phyloP scores from a whole-genome alignment of 2,797 vertebrate species.

The Simalia tracyae region DNA sequence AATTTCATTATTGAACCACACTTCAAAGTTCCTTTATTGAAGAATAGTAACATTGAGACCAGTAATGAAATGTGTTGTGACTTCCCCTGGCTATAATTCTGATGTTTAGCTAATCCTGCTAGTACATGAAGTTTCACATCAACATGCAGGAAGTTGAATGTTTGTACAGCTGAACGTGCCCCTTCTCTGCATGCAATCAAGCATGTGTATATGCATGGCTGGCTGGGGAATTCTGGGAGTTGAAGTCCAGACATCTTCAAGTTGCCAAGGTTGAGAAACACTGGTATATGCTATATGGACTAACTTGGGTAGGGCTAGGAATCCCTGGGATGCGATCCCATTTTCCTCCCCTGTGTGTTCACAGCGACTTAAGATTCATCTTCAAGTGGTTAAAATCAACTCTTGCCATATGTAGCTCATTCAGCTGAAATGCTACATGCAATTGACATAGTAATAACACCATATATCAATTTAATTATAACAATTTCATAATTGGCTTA shows the following conservation, averaged over 20 bases:
- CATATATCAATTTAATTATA: not conserved
- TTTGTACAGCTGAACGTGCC: not conserved
- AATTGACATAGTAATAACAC: not conserved
- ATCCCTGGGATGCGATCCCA: not conserved
- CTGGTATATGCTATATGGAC: not conserved
- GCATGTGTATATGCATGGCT: not conserved
- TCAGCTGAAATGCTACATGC: not conserved
- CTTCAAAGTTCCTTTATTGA: not conserved
- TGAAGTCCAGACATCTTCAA: no score
- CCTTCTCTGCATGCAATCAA: not conserved
- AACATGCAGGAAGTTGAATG: not conserved
- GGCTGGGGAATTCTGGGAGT: no score
- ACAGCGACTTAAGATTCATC: not conserved
- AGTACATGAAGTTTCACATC: not conserved
- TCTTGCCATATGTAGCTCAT: not conserved
- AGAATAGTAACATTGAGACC: not conserved
- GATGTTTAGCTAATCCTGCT: not conserved
- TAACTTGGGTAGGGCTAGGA: not conserved
- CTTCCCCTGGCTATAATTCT: not conserved
- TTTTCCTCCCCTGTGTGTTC: not conserved
- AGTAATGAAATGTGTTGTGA: not conserved
- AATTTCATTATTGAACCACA: not conserved
- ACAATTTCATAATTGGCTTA: not conserved
- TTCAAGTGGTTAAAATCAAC: not conserved
- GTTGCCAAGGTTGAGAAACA: no score